A percentile compares a stretch with the other conserved stretches of the same genome.
These are phyloP conservation scores for Drosophila parthenogenetica DNA, from an alignment of 2,888 invertebrate genomes.

Conservation along the genomic window DNA sequence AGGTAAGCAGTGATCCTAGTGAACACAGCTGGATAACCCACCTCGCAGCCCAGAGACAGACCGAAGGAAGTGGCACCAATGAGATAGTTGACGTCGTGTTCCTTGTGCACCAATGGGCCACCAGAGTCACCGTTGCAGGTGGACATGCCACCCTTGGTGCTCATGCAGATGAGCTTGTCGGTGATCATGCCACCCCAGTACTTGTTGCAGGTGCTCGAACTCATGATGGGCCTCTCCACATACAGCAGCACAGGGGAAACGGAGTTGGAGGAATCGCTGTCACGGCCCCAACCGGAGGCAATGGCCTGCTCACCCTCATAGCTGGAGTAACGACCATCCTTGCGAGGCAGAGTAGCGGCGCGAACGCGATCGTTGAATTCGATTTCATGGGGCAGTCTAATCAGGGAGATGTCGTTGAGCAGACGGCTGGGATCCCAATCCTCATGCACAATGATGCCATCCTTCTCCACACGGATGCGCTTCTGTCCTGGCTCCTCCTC, in stretches of 20 bases:
- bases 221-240: constrained; percentile 67
- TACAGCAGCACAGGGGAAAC: constrained; percentile 64
- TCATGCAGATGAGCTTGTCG: constrained; percentile 82
- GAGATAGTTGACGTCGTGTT: constrained; percentile 70
- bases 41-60: constrained; percentile 65
- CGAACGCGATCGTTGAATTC: constrained; percentile 52
- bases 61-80: constrained; percentile 80
- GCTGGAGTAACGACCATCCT: constrained; percentile 50
- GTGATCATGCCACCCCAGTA: constrained; percentile 56
- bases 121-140: constrained; percentile 83
- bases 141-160: constrained; percentile 80
- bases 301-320: constrained; percentile 56
- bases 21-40: constrained; percentile 74
- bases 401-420: constrained; percentile 75
- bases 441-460: constrained; percentile 54
- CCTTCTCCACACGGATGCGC: constrained; percentile 39
- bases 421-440: constrained; percentile 50
- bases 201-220: constrained; percentile 52
- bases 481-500: constrained; percentile 55
- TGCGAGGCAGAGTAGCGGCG: constrained; percentile 61
- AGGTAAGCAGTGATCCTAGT: constrained; percentile 81
- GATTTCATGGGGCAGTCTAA: constrained; percentile 61
- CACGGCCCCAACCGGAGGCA: constrained; percentile 81
- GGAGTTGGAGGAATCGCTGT: constrained; percentile 61
- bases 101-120: constrained; percentile 77